Conservation (phyloP, 1,140 invertebrate genomes). For the Anadara kagoshimensis region DNA sequence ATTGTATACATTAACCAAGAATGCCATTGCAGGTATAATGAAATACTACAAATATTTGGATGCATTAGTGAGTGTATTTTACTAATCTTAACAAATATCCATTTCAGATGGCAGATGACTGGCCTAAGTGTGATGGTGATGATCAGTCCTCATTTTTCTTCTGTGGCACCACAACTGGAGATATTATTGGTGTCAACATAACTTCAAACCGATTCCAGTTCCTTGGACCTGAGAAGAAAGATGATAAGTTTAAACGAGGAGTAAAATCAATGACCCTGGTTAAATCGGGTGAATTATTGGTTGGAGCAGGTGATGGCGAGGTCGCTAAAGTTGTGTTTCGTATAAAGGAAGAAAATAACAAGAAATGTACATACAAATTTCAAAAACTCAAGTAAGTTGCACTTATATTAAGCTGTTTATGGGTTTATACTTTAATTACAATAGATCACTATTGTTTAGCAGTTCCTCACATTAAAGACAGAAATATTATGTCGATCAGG, state of each 20-base stretch:
- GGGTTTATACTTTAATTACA: no score
- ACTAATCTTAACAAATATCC: background rate
- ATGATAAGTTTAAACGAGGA: conserved; percentile 75
- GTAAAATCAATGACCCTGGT: conserved; percentile 81
- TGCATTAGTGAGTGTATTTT: background rate
- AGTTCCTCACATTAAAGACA: no score
- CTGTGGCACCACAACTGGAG: conserved; percentile 89
- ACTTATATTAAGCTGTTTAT: no score
- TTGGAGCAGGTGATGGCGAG: conserved; percentile 89
- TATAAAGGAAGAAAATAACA: no score
- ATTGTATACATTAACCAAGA: no score
- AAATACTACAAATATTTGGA: background rate
- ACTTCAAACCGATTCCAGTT: conserved; percentile 61
- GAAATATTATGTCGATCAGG: no score
- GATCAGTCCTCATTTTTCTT: conserved; percentile 78
- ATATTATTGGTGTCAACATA: conserved; percentile 77
- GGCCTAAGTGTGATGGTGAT: conserved; percentile 47
- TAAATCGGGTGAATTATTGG: conserved; percentile 77
- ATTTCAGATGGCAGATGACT: conserved; percentile 52
- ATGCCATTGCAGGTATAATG: no score
- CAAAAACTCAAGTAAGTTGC: no score
- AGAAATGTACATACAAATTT: no score
- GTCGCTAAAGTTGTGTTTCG: conserved; percentile 71
- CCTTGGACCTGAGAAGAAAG: conserved; percentile 64
- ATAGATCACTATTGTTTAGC: no score